phyloP scores from a whole-genome alignment of 2,888 invertebrate species.

The Amaurobius ferox region DNA sequence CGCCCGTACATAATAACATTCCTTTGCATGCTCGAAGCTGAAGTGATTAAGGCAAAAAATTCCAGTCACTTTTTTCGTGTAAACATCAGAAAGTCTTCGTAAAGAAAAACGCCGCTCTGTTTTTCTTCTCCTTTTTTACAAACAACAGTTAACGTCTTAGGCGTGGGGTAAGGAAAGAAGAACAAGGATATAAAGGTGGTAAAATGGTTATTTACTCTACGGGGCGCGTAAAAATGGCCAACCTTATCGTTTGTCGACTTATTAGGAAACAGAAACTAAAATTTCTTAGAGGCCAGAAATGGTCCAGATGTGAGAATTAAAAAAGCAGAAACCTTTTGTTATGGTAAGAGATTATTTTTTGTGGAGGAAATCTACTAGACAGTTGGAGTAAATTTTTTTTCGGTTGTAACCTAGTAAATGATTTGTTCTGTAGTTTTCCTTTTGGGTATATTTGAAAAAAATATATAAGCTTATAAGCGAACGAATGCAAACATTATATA shows the following conservation, averaged over 20 bases:
- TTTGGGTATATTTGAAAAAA: too few species aligned
- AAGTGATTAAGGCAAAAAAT: conserved; percentile 7
- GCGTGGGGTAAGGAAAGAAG: not conserved
- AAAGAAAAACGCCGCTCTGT: not conserved
- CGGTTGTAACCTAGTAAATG: too few species aligned
- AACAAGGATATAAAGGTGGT: conserved; percentile 25
- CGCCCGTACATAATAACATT: not conserved
- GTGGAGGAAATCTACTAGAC: too few species aligned
- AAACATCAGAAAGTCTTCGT: not conserved
- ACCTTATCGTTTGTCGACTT: conserved; percentile 19
- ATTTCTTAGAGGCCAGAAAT: not conserved
- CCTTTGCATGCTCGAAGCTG: not conserved
- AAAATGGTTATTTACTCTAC: conserved; percentile 39
- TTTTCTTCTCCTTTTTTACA: conserved; percentile 35
- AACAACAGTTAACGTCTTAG: conserved; percentile 13
- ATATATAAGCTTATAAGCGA: too few species aligned
- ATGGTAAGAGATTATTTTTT: too few species aligned
- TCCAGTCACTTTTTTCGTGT: not conserved
- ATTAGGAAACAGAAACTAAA: not conserved
- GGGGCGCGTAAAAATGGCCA: conserved; percentile 19
- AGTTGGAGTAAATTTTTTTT: too few species aligned
- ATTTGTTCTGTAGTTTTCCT: too few species aligned
- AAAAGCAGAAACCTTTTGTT: too few species aligned
- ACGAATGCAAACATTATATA: too few species aligned
- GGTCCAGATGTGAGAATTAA: too few species aligned